Evolutionary conservation across 2,113 vertebrate species (phyloP), one percentile per base, ranked within the genome.

Genomic region (Panthera uncia): DNA sequence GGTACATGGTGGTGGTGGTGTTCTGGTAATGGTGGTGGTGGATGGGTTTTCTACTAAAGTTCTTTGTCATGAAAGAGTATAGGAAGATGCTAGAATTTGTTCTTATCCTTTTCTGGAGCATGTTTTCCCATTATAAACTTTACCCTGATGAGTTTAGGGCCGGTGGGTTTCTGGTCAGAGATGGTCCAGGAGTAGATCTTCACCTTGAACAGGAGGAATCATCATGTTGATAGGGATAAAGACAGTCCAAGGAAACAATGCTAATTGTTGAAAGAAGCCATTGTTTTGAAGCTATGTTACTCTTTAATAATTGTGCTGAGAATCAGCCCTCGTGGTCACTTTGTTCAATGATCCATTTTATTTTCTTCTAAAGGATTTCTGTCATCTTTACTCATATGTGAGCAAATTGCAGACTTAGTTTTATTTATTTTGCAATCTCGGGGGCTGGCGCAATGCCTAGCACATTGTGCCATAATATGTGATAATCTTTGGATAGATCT

Each of bases 361-460:
- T 15, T 76, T 74, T 61, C 48, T 94, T 91, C 38, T 90, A 55
- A 27, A 95, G 5, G 16, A 55, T 86, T 86, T 73, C 48, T 93
- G 3, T 74, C 41, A 68, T 66, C 38, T 82, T 96, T 7, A 48
- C 33, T 41, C 57, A 50, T 45, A 41, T 36, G 18, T 80, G 36
- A 95, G 21, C 12, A 83, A 82, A 73, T 38, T 73, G 6, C 3
- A 87, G 10, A 31, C 3, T 74, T 36, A 31, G 5, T 74, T 84
- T 83, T 91, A 92, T 79, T 82, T 82, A 71, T 74, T 92, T 89
- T 38, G 52, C 29, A 55, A 81, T 85, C 66, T 86, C 73, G 68
- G 33, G 38, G 50, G 12, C 36, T 50, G 63, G 50, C 25, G 10
- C 27, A 50, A 31, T 71, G 16, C 12, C 45, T 71, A 36, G 29